Evolutionary conservation across 2,113 vertebrate genomes (phyloP), one percentile per base, ranked within the genome.

Genomic region (Psammodynastes pulverulentus): DNA sequence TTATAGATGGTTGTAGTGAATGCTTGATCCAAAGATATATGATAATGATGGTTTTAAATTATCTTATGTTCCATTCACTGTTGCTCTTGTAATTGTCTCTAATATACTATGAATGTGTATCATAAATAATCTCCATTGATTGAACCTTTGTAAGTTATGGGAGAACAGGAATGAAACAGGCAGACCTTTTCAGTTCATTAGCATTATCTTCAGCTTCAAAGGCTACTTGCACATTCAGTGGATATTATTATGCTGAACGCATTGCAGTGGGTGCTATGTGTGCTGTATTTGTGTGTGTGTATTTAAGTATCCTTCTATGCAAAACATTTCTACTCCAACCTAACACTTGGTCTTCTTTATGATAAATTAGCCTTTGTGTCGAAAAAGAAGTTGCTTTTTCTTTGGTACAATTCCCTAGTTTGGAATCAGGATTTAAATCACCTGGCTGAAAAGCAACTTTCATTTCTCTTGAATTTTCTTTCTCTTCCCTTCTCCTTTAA

Each of bases 121-220:
- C 85, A 53, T 87, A 91, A 24, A 87, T 87, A 52, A 53, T 48
- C 3, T 24, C 48, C 51, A 87, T 87, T 91, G 91, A 91, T 79
- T 53, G 72, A 91, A 23, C 34, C 48, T 87, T 87, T 72, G 29
- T 91, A 87, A 91, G n/a, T 91, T 45, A 91, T 91, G 48, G 52
- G 87, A 72, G 48, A 91, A 87, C 26, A 52, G 6, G n/a, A 91
- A 91, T 45, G 45, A 91, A 91, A 91, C 51, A 7, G 46, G 51
- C 52, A 67, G n/a, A 58, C 19, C 24, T 87, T 91, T 67, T 91
- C 46, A 52, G n/a, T 91, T 86, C 58, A 79, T 72, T 88, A 87
- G 29, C 43, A 87, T 52, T 29, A 45, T 72, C 58, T 72, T 48
- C 58, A 67, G 23, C 52, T 52, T 87, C 91, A 91, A 29, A 43